These are phyloP conservation scores for Epicampocera succincta DNA, from an alignment of 2,888 invertebrate genomes.

Conservation along the genomic window DNA sequence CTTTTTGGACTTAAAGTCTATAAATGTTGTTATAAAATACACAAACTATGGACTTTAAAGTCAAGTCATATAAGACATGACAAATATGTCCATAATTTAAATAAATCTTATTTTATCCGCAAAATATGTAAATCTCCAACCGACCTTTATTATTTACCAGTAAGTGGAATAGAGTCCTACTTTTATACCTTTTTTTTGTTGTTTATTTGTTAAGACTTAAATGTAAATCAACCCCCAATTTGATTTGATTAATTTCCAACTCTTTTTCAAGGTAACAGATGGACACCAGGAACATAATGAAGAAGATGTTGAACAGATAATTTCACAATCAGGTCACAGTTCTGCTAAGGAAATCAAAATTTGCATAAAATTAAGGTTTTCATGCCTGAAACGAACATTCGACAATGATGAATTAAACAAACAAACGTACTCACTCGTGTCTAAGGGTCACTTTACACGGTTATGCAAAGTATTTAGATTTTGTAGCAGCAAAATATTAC, in stretches of 20 bases:
- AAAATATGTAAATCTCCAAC: too few species aligned
- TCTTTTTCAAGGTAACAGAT: not conserved
- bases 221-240: conserved; percentile 3
- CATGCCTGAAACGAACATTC: not conserved
- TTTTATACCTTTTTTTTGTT: too few species aligned
- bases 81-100: not conserved
- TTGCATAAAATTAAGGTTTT: not conserved
- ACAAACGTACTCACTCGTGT: too few species aligned
- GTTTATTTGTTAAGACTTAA: conserved; percentile 4
- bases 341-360: conserved; percentile 23
- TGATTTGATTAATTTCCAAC: conserved; percentile 23
- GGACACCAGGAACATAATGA: conserved; percentile 38
- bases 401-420: not conserved
- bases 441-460: too few species aligned
- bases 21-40: too few species aligned
- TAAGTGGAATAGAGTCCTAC: not conserved
- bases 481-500: too few species aligned
- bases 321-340: conserved; percentile 54
- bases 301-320: conserved; percentile 57
- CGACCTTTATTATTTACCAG: too few species aligned
- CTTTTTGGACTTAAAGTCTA: too few species aligned
- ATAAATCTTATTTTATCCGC: not conserved
- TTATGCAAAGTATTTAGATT: too few species aligned
- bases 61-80: too few species aligned
- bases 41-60: too few species aligned